Evolutionary conservation across 2,113 vertebrate genomes (phyloP), one percentile per base, ranked within the genome.

Genomic region (Origma solitaria): DNA sequence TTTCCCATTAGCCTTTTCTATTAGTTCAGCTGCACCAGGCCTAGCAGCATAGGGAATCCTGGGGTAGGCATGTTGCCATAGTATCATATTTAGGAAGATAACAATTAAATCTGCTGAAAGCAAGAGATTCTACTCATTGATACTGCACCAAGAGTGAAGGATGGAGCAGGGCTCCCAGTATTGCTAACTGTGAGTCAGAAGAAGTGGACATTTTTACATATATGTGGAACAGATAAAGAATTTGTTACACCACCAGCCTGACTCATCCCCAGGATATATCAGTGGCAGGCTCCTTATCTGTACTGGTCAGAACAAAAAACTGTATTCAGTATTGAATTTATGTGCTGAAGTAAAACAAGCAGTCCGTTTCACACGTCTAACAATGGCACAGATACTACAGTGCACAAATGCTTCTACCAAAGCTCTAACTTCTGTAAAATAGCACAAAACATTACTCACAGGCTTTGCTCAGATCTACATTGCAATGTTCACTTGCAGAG

Each of bases 271-370:
- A 80, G 84, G 50, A 73, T 69, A 47, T 85, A 82, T 85, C 45
- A 82, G 78, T 90, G 84, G 84, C 79, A 95, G 87, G 62, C 80
- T 94, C 54, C 79, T 91, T 90, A 90, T 94, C 91, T 90, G 70
- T 85, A 91, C 87, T 35, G 45, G 58, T 38, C 66, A 73, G 83
- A 93, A 94, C 82, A 94, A 87, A 94, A 76, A 88, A 49, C 68
- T 65, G 37, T 80, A 90, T 96, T 96, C 88, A 96, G 51, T 49
- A 86, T 62, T 91, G 82, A 93, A 80, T 78, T 68, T 70, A 66
- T 51, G 51, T 51, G 27, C 60, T 81, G 54, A 56, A 86, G 37
- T 78, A 56, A 86, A 94, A 95, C 92, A 96, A 88, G 38, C 17
- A 88, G 64, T 62, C 76, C 10, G 1, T 90, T 95, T 90, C 92